Evolutionary conservation across 1,140 invertebrate species (phyloP), one percentile per base, ranked within the genome.

Genomic region (Eurytemora carolleeae): DNA sequence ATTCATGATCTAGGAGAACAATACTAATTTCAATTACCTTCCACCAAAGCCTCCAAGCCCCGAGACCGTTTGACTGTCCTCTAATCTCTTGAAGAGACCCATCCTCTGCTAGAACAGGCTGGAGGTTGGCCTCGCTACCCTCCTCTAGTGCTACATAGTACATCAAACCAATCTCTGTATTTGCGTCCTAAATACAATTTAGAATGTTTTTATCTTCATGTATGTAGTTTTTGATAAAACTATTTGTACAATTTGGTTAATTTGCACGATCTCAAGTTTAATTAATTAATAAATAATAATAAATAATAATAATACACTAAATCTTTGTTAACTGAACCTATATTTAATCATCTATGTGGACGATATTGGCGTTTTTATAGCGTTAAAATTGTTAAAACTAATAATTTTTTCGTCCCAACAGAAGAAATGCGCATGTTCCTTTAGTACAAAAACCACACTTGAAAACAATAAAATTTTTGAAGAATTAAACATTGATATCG

Each of bases 61-160:
- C 31, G n/a, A 44, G 31, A 44, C 31, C n/a, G n/a, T 7, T 7
- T n/a, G 31, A 44, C 7, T 44, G 7, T 12, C 31, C 31, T 44
- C 31, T 44, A 12, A 44, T 44, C 31, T 44, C 31, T n/a, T 7
- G n/a, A 7, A 44, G n/a, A n/a, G 7, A 12, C 7, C 31, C 31
- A n/a, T 44, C 31, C 7, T 44, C 31, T 44, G 31, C 31, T 12
- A 12, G n/a, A 44, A 44, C 78, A 74, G 63, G 78, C 75, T 23
- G 80, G 71, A 57, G 65, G 24, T 23, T 7, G 7, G 31, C 31
- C 7, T 44, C 31, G n/a, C 31, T 44, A 64, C 74, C 71, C 23
- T 63, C 64, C 53, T 71, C 69, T 44, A 68, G 66, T 12, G 74
- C 72, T 22, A 72, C 67, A 67, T 78, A 78, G 63, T 75, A 76